Evolutionary conservation across 2,113 vertebrate species (phyloP).

Genomic region (Lamprotornis superbus): DNA sequence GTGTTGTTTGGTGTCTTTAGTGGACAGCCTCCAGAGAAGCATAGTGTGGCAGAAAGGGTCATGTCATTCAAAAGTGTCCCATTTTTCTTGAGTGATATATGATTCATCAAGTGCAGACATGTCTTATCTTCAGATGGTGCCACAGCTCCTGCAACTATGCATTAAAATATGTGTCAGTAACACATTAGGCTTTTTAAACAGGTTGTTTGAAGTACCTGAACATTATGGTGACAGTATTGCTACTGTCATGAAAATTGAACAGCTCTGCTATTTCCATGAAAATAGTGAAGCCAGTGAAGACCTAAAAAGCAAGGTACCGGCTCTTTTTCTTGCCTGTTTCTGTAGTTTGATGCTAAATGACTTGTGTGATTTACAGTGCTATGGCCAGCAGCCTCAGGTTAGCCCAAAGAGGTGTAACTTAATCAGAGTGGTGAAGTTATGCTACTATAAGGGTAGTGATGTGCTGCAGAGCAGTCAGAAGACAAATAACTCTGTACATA

Average conservation of each 20-base stretch:
- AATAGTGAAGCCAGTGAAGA: background rate
- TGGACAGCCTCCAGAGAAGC: background rate
- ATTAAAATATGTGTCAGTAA: background rate
- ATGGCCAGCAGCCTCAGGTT: background rate
- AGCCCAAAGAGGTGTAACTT: background rate
- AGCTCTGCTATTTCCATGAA: background rate
- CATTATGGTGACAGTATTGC: background rate
- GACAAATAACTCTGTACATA: background rate
- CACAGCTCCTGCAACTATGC: background rate
- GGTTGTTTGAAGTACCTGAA: background rate
- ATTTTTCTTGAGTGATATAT: background rate
- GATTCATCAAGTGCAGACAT: background rate
- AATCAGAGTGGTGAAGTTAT: background rate
- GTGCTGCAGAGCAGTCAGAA: background rate
- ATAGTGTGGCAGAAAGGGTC: background rate
- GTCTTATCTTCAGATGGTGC: background rate
- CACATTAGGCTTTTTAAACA: background rate
- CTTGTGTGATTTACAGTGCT: background rate
- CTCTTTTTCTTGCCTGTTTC: background rate
- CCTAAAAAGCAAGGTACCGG: background rate
- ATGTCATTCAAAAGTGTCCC: background rate
- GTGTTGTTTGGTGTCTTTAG: background rate
- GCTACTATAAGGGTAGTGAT: background rate
- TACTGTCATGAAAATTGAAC: background rate
- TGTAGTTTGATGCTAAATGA: background rate